Evolutionary conservation across 92 coral and sea anemone species (phyloP).

Genomic region (Plumapathes pennacea): DNA sequence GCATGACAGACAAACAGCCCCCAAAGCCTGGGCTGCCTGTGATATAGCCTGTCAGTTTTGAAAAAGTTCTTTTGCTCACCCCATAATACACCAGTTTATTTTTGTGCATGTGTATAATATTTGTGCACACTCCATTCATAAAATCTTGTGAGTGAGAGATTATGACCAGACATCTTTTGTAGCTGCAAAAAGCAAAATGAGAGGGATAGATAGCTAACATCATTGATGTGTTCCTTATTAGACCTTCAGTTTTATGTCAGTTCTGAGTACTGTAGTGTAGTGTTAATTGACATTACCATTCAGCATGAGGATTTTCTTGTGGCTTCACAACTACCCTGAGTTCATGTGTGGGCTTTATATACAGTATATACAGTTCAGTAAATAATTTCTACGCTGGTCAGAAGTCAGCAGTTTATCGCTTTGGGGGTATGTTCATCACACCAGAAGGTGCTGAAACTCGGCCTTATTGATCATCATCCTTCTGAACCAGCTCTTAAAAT

Average conservation of each 20-base stretch:
- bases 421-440: constrained; percentile 78
- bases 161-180: constrained; percentile 87
- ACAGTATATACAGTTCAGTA: too few species aligned
- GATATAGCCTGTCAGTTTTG: too few species aligned
- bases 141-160: constrained; percentile 99
- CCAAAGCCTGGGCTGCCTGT: too few species aligned
- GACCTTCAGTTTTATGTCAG: too few species aligned
- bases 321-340: too few species aligned
- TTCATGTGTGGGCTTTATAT: too few species aligned
- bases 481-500: too few species aligned
- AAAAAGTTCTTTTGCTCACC: constrained; percentile 48
- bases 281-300: too few species aligned
- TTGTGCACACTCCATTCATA: constrained; percentile 97
- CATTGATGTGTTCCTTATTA: background rate
- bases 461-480: constrained; percentile 90
- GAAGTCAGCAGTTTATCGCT: constrained; percentile 68
- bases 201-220: background rate
- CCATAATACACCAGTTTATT: constrained; percentile 79
- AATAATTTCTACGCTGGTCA: constrained; percentile 28
- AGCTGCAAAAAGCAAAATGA: constrained; percentile 41
- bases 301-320: too few species aligned
- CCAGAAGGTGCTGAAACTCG: constrained; percentile 80
- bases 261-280: too few species aligned
- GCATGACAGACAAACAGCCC: too few species aligned
- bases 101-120: constrained; percentile 85